Evolutionary conservation across 2,797 vertebrate species (phyloP).

Genomic region (Hoplostethus mediterraneus): DNA sequence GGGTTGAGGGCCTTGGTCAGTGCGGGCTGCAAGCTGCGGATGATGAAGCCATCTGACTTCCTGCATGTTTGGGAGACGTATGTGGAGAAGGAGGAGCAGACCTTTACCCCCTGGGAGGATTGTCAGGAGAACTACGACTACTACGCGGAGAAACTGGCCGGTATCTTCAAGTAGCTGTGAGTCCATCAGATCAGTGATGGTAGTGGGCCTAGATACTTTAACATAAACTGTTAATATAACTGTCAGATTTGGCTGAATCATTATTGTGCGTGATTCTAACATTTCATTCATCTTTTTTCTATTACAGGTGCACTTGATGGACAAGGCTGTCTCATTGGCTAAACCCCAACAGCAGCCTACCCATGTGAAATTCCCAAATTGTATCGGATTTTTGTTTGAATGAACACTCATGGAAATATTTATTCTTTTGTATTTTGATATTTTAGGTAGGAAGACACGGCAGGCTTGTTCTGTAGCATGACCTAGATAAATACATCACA

Average conservation of each 20-base stretch:
- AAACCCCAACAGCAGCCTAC: conserved; percentile 29
- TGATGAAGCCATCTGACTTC: conserved; percentile 98
- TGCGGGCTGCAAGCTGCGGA: conserved; percentile 92
- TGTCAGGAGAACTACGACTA: conserved; percentile 95
- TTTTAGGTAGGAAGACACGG: conserved; percentile 34
- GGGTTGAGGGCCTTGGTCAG: conserved; percentile 87
- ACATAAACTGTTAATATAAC: neutral
- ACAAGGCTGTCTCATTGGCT: conserved; percentile 16
- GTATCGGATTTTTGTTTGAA: conserved; percentile 30
- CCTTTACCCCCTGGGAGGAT: conserved; percentile 95
- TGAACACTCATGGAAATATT: conserved; percentile 45
- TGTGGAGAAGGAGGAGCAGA: conserved; percentile 90
- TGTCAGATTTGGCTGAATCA: neutral
- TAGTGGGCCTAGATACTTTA: neutral
- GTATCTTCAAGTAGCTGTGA: conserved; percentile 88
- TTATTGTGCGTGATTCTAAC: neutral
- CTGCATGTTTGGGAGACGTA: conserved; percentile 94
- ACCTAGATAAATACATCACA: conserved; percentile 43
- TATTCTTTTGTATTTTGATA: conserved; percentile 67
- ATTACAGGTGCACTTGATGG: conserved; percentile 42
- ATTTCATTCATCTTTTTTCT: conserved; percentile 24
- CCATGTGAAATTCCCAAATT: conserved; percentile 4
- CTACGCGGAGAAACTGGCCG: conserved; percentile 91
- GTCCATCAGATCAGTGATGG: conserved; percentile 6
- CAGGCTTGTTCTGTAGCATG: neutral